Conservation (phyloP, 2,113 vertebrate genomes). For the Odocoileus virginianus region DNA sequence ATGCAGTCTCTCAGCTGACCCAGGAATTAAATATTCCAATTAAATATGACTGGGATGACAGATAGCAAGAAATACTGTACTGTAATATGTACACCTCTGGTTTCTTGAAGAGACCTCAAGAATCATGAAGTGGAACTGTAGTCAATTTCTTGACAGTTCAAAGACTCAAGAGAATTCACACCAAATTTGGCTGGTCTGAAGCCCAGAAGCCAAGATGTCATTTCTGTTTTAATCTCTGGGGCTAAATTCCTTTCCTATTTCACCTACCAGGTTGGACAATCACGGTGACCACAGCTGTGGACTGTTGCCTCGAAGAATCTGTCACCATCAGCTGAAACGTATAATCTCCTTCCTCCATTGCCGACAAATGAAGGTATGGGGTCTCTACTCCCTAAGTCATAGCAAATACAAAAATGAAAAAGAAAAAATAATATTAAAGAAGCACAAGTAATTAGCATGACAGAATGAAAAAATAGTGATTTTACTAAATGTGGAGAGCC, state of each 20-base stretch:
- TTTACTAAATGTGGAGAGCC: background rate
- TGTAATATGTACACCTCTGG: background rate
- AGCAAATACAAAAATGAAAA: background rate
- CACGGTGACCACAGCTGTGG: constrained; percentile 80
- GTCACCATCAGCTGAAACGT: constrained; percentile 83
- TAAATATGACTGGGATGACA: background rate
- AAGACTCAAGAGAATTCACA: rapidly evolving
- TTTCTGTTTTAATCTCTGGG: background rate
- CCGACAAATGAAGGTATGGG: constrained; percentile 80
- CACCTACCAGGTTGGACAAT: constrained; percentile 83
- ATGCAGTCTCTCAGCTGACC: background rate
- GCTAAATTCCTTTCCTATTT: background rate
- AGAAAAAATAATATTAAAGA: background rate
- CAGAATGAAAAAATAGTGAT: background rate
- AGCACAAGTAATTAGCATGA: background rate
- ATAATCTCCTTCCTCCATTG: constrained; percentile 84
- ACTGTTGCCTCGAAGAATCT: constrained; percentile 81
- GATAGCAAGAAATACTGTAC: background rate
- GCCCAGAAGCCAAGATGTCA: rapidly evolving
- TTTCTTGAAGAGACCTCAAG: background rate
- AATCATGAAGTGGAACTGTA: background rate
- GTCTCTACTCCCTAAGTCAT: constrained; percentile 77
- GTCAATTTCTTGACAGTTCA: too few species aligned
- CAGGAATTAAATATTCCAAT: background rate
- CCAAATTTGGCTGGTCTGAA: background rate